These are phyloP conservation scores for Prosopocoilus inquinatus DNA, from an alignment of 2,888 invertebrate species.

Conservation along the genomic window DNA sequence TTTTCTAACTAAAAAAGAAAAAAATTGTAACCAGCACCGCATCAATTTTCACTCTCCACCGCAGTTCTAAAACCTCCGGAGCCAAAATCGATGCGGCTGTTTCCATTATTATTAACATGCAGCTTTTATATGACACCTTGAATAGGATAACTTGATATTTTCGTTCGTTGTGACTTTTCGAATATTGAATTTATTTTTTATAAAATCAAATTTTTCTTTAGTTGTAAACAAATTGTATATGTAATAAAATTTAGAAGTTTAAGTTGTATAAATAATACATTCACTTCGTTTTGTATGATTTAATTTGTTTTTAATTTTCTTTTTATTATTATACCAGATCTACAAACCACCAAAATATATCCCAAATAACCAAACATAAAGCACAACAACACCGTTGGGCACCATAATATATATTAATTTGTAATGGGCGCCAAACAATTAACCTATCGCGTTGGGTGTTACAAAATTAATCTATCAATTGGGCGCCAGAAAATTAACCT, in stretches of 20 bases:
- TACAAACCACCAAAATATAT: too few relatives aligned
- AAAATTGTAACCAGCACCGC: constrained; percentile 11
- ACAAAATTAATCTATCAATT: too few relatives aligned
- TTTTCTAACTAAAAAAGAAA: constrained; percentile 19
- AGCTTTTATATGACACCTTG: constrained; percentile 25
- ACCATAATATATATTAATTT: too few relatives aligned
- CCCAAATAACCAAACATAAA: too few relatives aligned
- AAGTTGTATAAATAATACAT: constrained; percentile 1
- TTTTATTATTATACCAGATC: too few relatives aligned
- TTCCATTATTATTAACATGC: constrained; percentile 16
- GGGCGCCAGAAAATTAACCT: too few relatives aligned
- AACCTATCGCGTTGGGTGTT: too few relatives aligned
- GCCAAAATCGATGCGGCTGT: constrained; percentile 18
- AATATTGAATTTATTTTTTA: constrained; percentile 22
- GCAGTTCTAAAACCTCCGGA: constrained; percentile 4
- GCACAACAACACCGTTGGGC: too few relatives aligned
- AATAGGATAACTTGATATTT: constrained; percentile 19
- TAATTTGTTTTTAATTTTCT: too few relatives aligned
- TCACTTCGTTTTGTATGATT: too few relatives aligned
- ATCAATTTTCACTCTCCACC: constrained; percentile 15
- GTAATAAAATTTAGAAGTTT: constrained; percentile 21
- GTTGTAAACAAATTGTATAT: constrained; percentile 18
- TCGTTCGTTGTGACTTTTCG: constrained; percentile 22
- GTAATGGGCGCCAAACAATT: too few relatives aligned
- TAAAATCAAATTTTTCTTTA: constrained; percentile 18